Base-by-base conservation (phyloP, 2,113 vertebrate species). In the Eubucco bourcierii region DNA sequence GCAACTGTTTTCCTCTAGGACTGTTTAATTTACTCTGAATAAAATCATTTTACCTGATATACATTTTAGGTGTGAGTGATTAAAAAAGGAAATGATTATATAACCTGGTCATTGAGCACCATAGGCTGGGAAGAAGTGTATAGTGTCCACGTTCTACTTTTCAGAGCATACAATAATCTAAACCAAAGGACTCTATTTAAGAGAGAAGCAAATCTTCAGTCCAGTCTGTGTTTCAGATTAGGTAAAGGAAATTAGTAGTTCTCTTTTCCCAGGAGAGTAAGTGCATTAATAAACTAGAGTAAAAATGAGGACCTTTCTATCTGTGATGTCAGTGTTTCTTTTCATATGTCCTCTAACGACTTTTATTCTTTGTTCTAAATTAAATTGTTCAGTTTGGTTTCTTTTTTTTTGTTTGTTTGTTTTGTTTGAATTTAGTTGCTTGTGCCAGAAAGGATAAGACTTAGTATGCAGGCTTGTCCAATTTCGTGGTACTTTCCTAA, bases 291-390 rank as follows among this genome's bases (percentile, higher is more conserved):
- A 10, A 83, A 4, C 25, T 66, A 58, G 18, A 68, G 8, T 33
- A 28, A 80, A 91, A 56, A 84, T 79, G 31, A 28, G 56, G 9
- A 4, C 66, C 8, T 9, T 66, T 74, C 34, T 4, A 2, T 18
- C 8, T 52, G 31, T 29, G 8, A 3, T 50, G 20, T 23, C 6
- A 0, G 4, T 16, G 11, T 28, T 47, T 23, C n/a, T 44, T 1
- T 0, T 7, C 53, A 27, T 9, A 27, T 9, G 13, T 24, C 5
- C 12, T 88, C 10, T 58, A 47, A 53, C 39, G 6, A 34, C 5
- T 73, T 90, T 31, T 44, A 33, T 41, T 61, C 2, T 66, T 92
- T 73, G 5, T 37, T 65, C 11, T 68, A 72, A 37, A 37, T 37
- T 37, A 7, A 87, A 70, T 83, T 66, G 11, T 63, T 74, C 15